phyloP scores from a whole-genome alignment of 2,888 invertebrate genomes.

The Dusona sp. region DNA sequence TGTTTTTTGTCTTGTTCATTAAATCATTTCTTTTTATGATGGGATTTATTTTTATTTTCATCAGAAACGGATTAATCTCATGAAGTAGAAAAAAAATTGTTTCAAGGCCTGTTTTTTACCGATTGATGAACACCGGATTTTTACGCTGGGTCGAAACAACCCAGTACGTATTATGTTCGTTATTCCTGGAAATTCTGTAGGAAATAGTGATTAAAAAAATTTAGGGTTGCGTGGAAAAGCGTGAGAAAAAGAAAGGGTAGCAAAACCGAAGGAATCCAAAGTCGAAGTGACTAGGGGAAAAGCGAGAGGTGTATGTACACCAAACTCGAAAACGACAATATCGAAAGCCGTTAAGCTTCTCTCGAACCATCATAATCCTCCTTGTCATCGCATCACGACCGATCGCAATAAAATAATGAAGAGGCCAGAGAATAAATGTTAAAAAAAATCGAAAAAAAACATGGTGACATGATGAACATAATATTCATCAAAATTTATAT shows the following conservation, averaged over 20 bases:
- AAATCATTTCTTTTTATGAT: not conserved
- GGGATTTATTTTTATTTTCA: not conserved
- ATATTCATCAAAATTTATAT: too few relatives aligned
- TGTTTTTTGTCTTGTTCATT: not conserved
- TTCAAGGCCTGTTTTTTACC: not conserved
- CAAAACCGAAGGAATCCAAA: conserved; percentile 13
- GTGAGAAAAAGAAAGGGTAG: not conserved
- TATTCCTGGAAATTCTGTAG: not conserved
- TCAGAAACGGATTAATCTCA: not conserved
- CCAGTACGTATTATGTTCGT: not conserved
- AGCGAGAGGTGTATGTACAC: conserved; percentile 2
- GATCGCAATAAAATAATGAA: conserved; percentile 17
- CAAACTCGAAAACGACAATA: conserved; percentile 51
- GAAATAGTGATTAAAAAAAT: not conserved
- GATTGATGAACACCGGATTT: not conserved
- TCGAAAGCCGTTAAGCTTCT: conserved; percentile 55
- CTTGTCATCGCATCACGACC: conserved; percentile 35
- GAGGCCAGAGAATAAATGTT: not conserved
- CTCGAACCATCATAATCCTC: conserved; percentile 35
- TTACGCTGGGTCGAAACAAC: not conserved
- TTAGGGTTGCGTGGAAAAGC: not conserved
- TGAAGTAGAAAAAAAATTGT: not conserved
- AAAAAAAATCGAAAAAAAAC: not conserved
- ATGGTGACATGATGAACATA: too few relatives aligned
- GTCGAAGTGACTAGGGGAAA: conserved; percentile 28